These are phyloP conservation scores for Mohoua ochrocephala DNA, from an alignment of 2,113 vertebrate species.

Conservation along the genomic window DNA sequence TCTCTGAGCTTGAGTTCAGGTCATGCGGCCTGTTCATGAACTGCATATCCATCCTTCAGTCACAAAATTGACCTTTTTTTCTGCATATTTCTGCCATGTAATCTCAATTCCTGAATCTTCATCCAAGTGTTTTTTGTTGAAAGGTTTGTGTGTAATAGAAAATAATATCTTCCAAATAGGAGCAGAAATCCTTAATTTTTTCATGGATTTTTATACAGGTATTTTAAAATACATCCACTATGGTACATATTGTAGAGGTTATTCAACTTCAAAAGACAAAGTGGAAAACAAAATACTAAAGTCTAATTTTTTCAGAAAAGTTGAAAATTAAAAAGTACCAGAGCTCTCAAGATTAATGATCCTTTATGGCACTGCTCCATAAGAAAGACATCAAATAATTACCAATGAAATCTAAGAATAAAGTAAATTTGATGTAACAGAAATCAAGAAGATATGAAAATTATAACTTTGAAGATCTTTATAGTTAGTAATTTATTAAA, in stretches of 20 bases:
- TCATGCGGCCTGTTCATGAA: background rate
- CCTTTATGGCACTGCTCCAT: background rate
- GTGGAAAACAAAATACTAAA: background rate
- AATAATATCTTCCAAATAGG: background rate
- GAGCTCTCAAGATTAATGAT: background rate
- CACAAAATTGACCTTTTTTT: background rate
- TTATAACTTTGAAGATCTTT: background rate
- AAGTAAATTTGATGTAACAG: background rate
- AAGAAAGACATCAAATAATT: background rate
- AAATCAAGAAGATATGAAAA: background rate
- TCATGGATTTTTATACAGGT: background rate
- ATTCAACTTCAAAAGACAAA: background rate
- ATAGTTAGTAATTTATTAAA: conserved; percentile 6
- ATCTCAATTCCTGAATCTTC: background rate
- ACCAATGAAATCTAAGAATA: background rate
- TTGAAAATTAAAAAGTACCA: background rate
- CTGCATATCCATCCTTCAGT: background rate
- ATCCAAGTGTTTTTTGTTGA: background rate
- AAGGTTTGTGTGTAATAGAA: background rate
- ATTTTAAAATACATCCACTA: background rate
- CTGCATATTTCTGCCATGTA: background rate
- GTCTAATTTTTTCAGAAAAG: background rate
- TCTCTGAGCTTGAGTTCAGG: background rate
- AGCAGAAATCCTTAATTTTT: background rate
- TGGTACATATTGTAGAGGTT: background rate